Percentiles rank a stretch among this genome's conserved stretches.
These are phyloP conservation scores for Cettia cetti DNA, from an alignment of 2,113 vertebrate species.

Conservation along the genomic window DNA sequence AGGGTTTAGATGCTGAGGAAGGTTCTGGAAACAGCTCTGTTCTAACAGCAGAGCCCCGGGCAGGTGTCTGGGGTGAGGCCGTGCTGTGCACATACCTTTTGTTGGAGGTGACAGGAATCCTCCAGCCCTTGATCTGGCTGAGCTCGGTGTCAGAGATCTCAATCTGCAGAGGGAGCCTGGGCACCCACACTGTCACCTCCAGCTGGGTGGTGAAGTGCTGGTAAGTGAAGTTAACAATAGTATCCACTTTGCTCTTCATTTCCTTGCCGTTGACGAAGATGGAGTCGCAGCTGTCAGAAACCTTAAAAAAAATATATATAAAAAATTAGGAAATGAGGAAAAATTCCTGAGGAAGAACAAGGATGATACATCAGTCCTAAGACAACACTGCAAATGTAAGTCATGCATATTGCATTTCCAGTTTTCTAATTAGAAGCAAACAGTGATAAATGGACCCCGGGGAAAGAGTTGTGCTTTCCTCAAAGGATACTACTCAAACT, in stretches of 20 bases:
- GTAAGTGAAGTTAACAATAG: constrained; percentile 91
- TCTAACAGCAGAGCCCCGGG: not conserved
- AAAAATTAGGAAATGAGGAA: not conserved
- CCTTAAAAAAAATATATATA: constrained; percentile 61
- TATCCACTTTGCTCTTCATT: constrained; percentile 87
- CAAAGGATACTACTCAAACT: constrained; percentile 23
- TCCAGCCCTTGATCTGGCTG: constrained; percentile 97
- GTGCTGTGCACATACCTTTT: constrained; percentile 74
- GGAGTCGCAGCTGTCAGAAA: constrained; percentile 85
- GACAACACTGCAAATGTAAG: not conserved
- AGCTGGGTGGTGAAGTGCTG: constrained; percentile 88
- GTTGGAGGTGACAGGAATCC: constrained; percentile 87
- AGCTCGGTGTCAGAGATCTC: constrained; percentile 93
- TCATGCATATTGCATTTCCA: constrained; percentile 17
- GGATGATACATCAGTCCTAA: not conserved
- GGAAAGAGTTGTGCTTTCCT: constrained; percentile 32
- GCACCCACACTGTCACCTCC: constrained; percentile 89
- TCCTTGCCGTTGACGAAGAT: constrained; percentile 94
- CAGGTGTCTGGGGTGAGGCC: accelerated
- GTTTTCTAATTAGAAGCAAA: constrained; percentile 59
- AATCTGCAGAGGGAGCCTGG: constrained; percentile 91
- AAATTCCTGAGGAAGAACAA: not conserved
- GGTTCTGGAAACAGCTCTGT: not conserved
- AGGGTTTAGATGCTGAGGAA: not conserved
- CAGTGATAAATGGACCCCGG: constrained; percentile 45